Conservation (phyloP, 1,140 invertebrate species). For the Aphelenchoides besseyi region DNA sequence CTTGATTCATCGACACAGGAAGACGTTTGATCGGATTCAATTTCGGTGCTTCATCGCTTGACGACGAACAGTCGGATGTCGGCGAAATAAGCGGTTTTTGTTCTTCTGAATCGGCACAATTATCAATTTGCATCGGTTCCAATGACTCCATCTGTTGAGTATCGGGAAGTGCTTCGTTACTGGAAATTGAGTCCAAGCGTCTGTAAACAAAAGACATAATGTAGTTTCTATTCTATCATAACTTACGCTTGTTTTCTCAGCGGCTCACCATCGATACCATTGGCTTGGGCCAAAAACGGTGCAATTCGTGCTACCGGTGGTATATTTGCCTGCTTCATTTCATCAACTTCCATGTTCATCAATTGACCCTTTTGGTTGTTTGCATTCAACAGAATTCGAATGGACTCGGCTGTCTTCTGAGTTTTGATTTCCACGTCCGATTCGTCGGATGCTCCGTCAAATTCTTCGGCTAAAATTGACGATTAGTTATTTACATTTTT, state of each 20-base stretch:
- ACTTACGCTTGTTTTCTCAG: neutral
- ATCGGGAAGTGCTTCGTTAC: neutral
- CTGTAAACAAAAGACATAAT: no score
- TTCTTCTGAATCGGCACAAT: neutral
- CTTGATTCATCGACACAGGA: neutral
- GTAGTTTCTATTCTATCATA: no score
- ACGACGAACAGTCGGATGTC: neutral
- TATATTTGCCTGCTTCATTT: neutral
- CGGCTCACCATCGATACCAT: neutral
- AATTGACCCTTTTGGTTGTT: no score
- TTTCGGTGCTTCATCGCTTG: neutral
- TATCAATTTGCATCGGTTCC: neutral
- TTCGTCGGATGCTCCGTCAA: neutral
- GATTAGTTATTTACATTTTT: no score
- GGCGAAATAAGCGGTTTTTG: neutral
- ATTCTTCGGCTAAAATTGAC: no score
- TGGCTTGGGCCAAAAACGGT: neutral
- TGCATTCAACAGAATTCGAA: conserved; percentile 13
- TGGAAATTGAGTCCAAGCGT: neutral
- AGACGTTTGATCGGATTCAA: neutral
- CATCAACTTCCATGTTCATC: neutral
- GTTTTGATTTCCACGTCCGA: no score
- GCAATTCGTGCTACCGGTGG: neutral
- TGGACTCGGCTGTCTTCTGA: neutral
- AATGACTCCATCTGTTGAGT: neutral